Evolutionary conservation across 1,140 invertebrate genomes (phyloP).

Genomic region (Neomicropteryx cornuta): DNA sequence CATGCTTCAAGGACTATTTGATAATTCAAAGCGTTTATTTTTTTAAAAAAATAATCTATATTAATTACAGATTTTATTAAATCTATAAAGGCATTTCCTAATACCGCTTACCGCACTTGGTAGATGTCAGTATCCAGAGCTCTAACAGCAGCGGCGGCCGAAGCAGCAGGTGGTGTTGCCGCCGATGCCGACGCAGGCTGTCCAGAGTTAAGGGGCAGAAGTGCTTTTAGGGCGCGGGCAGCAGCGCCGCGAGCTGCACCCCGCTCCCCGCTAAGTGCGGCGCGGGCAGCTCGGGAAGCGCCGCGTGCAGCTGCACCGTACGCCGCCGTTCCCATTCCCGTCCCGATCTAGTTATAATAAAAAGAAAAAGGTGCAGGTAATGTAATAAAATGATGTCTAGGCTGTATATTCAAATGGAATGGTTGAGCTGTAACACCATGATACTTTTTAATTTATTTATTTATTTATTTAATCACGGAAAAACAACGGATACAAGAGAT

Average conservation of each 20-base stretch:
- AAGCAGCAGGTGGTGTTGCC: constrained; percentile 28
- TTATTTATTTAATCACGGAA: no score
- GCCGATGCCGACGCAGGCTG: constrained; percentile 26
- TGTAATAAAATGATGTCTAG: no score
- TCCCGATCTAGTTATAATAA: constrained; percentile 28
- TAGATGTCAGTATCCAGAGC: constrained; percentile 29
- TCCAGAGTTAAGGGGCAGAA: constrained; percentile 25
- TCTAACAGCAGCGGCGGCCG: no score
- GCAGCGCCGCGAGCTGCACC: constrained; percentile 24
- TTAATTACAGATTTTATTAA: not conserved
- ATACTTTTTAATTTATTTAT: no score
- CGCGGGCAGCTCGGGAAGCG: constrained; percentile 25
- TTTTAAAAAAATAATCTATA: not conserved
- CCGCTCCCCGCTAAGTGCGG: constrained; percentile 22
- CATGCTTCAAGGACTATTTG: not conserved
- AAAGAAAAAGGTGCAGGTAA: no score
- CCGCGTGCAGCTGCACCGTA: constrained; percentile 24
- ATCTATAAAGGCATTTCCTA: not conserved
- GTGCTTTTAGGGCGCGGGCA: constrained; percentile 19
- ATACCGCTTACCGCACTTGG: constrained; percentile 18
- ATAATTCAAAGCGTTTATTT: not conserved
- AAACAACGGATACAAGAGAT: no score
- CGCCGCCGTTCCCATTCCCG: constrained; percentile 32
- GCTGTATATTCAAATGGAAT: no score
- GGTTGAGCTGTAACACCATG: no score